A percentile compares a stretch with the other conserved stretches of the same genome.
Evolutionary conservation across 1,140 invertebrate genomes (phyloP).

Genomic region (Scaptomyza pallida): DNA sequence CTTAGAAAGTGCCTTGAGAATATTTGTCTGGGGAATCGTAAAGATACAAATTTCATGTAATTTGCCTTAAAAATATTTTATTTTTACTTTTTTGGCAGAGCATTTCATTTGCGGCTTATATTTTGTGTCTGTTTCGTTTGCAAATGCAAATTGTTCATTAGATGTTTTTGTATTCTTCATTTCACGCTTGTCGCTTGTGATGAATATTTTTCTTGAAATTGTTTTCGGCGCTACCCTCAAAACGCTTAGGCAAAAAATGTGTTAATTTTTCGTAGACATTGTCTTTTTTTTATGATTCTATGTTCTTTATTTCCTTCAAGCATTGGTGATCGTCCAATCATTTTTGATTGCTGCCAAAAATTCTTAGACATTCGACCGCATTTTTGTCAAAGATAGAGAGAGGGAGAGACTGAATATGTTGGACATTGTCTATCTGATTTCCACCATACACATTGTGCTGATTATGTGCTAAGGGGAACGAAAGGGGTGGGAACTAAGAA

Average conservation of each 20-base stretch:
- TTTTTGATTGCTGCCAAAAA: constrained; percentile 79
- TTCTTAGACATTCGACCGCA: constrained; percentile 70
- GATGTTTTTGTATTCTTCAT: constrained; percentile 6
- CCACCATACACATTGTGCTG: background rate
- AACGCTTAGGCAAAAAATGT: constrained; percentile 65
- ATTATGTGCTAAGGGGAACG: background rate
- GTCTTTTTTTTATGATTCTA: constrained; percentile 23
- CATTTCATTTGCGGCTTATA: constrained; percentile 10
- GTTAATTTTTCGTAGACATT: constrained; percentile 70
- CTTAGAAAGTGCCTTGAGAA: too few species aligned
- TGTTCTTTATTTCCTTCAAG: constrained; percentile 18
- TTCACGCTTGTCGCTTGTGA: constrained; percentile 17
- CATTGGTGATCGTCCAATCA: constrained; percentile 52
- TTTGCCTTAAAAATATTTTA: background rate
- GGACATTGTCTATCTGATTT: constrained; percentile 21
- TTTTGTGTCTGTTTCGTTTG: background rate
- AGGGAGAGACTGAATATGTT: constrained; percentile 36
- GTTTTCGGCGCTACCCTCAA: constrained; percentile 56
- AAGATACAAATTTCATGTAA: background rate
- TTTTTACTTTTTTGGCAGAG: constrained; percentile 12
- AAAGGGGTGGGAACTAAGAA: background rate
- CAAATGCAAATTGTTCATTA: background rate
- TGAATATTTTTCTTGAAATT: constrained; percentile 69
- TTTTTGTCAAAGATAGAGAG: constrained; percentile 23
- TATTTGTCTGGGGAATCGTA: background rate